Conservation (phyloP, 2,797 vertebrate species). For the Falco berigora region DNA sequence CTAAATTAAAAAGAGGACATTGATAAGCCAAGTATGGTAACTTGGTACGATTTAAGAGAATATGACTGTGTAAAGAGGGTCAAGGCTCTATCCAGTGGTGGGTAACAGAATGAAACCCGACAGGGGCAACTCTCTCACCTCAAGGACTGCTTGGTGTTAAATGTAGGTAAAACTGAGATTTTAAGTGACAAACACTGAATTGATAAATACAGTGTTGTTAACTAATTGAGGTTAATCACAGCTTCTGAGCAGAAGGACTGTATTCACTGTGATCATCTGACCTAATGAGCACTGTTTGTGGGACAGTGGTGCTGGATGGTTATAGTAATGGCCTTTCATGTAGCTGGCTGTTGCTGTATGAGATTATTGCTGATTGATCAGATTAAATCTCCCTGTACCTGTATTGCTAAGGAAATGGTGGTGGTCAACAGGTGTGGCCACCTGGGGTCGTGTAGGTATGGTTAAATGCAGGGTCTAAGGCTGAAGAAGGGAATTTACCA, state of each 20-base stretch:
- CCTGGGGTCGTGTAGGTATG: neutral
- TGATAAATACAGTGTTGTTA: neutral
- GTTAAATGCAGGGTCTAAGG: rapidly evolving
- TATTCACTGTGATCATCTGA: neutral
- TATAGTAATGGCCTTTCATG: neutral
- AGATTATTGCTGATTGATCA: neutral
- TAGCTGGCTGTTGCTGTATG: rapidly evolving
- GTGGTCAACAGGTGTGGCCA: neutral
- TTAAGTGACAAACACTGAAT: neutral
- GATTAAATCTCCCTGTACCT: neutral
- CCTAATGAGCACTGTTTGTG: rapidly evolving
- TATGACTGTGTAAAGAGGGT: neutral
- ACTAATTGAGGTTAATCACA: neutral
- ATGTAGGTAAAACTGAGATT: neutral
- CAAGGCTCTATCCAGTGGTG: neutral
- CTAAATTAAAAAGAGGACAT: neutral
- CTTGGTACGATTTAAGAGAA: neutral
- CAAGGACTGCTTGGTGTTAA: neutral
- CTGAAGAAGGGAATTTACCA: neutral
- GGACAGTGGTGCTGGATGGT: neutral
- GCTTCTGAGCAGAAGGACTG: neutral
- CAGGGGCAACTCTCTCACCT: neutral
- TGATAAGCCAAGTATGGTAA: neutral
- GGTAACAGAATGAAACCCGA: neutral
- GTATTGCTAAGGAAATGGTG: neutral